Evolutionary conservation across 2,888 invertebrate genomes (phyloP), one percentile per base, ranked within the genome.

Genomic region (Phyllotreta cruciferae): DNA sequence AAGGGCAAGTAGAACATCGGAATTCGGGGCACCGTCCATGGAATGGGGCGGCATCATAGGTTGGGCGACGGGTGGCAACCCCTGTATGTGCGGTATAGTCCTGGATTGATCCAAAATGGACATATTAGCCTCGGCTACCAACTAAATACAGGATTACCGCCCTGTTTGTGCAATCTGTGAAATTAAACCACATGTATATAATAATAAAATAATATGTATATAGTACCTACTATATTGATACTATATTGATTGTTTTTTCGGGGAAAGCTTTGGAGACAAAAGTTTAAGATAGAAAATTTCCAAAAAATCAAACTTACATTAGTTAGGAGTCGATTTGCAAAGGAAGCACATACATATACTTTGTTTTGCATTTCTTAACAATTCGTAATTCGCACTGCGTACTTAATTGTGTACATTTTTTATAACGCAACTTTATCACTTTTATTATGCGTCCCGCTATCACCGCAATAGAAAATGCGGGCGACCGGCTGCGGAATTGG

Each of bases 1-100:
- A 61, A 94, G 84, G 8, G 94, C 93, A 52, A 94, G 84, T 58
- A 94, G 85, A 70, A 94, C 91, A 78, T 94, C 94, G 14, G 93
- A 92, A 79, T 91, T 92, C 65, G 92, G 92, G 75, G 88, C 83
- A 72, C 85, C 83, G 69, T 81, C 82, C 70, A 80, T 74, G 8
- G 76, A 66, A 66, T 80, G 80, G 49, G 83, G 79, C n/a, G 83
- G 81, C 72, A 83, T 74, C 65, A 81, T 76, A 9, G 80, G 74
- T 60, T 72, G 78, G 50, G 74, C 75, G 61, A 77, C 81, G 62
- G 80, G 77, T 44, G 79, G 80, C 70, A 80, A 71, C 44, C 77
- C 77, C 66, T 75, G 79, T 61, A 80, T 77, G 70, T 79, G 79
- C 62, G 79, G 75, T 66, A 79, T 71, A 64, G 76, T 77, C 63